Evolutionary conservation across 1,140 invertebrate species (phyloP).

Genomic region (Delia radicum): DNA sequence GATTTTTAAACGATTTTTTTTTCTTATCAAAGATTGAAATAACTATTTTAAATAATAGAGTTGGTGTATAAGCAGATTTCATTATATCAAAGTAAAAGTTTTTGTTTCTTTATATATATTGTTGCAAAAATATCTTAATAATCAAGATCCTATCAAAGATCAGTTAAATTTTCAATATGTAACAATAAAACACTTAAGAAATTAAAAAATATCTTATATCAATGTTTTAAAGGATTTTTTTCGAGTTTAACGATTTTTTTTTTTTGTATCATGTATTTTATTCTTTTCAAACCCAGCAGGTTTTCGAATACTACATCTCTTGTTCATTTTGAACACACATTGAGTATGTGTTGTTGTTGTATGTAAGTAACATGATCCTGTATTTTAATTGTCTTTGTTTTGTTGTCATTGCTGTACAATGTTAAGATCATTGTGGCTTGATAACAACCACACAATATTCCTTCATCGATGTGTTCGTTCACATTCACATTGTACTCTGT

Average conservation of each 20-base stretch:
- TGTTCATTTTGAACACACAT: neutral
- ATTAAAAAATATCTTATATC: neutral
- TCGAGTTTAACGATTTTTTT: neutral
- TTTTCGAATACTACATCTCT: no score
- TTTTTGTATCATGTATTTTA: neutral
- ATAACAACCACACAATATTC: neutral
- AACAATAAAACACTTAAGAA: neutral
- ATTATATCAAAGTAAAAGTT: no score
- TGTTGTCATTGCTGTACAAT: neutral
- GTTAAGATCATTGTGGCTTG: neutral
- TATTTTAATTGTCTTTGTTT: conserved; percentile 20
- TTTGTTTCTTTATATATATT: no score
- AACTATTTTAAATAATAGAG: neutral
- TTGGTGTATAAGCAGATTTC: no score
- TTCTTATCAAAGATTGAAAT: no score
- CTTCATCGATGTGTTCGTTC: no score
- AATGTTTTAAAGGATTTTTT: neutral
- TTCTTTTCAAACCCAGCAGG: neutral
- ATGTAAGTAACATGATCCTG: conserved; percentile 14
- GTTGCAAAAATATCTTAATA: no score
- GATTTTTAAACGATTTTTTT: neutral
- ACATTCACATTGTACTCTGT: no score
- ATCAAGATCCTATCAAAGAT: neutral
- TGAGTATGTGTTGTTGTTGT: neutral
- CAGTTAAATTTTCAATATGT: neutral